phyloP scores from a whole-genome alignment of 2,113 vertebrate genomes.

The Brevimyrus niger region DNA sequence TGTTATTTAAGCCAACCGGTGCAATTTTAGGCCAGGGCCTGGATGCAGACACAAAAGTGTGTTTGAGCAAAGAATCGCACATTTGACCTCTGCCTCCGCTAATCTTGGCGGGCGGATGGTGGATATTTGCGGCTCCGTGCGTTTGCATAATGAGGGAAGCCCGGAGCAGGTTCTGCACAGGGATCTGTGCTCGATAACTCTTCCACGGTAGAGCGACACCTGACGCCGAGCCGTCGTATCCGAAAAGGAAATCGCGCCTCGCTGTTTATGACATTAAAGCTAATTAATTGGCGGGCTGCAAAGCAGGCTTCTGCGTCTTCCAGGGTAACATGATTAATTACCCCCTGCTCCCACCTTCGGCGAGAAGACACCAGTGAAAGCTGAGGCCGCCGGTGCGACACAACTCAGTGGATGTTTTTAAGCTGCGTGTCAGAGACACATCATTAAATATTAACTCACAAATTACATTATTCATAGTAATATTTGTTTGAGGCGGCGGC shows the following conservation, averaged over 20 bases:
- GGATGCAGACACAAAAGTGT: neutral
- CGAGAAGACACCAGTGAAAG: slow-evolving; percentile 20
- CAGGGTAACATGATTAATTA: slow-evolving; percentile 31
- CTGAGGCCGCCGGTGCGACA: slow-evolving; percentile 11
- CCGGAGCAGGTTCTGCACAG: neutral
- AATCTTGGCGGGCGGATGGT: neutral
- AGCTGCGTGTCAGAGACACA: neutral
- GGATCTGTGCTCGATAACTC: neutral
- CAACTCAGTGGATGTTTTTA: neutral
- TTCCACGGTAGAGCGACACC: slow-evolving; percentile 1
- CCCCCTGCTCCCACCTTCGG: slow-evolving; percentile 19
- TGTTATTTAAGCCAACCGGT: neutral
- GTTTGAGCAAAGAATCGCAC: slow-evolving; percentile 1
- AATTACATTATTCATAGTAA: neutral
- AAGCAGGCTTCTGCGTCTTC: neutral
- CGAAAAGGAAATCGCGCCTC: slow-evolving; percentile 9
- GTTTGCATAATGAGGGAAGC: neutral
- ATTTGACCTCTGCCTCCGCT: neutral
- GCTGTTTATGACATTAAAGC: slow-evolving; percentile 20
- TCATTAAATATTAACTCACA: slow-evolving; percentile 4
- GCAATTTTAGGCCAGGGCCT: neutral
- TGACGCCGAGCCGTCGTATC: slow-evolving; percentile 16
- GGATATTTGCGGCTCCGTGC: neutral
- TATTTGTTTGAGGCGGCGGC: neutral
- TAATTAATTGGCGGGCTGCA: slow-evolving; percentile 29